A percentile compares a stretch with the other conserved stretches of the same genome.
phyloP scores from a whole-genome alignment of 2,113 vertebrate genomes.

The Xenopus laevis region DNA sequence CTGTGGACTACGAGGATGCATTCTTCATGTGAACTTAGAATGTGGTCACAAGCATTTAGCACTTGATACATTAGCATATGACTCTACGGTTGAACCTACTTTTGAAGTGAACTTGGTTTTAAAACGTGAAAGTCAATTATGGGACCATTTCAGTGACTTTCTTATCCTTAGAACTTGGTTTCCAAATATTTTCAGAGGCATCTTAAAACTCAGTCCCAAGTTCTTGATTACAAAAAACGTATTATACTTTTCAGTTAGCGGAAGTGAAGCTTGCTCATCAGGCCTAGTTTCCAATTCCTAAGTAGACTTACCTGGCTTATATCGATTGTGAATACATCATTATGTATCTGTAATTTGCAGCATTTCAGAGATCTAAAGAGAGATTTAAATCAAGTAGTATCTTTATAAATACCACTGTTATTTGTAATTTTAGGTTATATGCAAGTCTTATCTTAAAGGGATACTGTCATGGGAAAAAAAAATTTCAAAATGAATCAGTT shows the following conservation, averaged over 20 bases:
- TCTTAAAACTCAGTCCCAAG: constrained; percentile 76
- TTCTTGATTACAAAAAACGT: constrained; percentile 82
- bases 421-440: too few species aligned
- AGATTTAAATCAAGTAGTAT: too few species aligned
- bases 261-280: constrained; percentile 72
- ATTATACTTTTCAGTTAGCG: constrained; percentile 74
- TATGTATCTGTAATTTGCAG: too few species aligned
- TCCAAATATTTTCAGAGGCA: constrained; percentile 61
- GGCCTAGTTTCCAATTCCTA: not conserved
- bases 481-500: too few species aligned
- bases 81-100: constrained; percentile 75
- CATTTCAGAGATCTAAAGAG: too few species aligned
- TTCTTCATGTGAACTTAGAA: constrained; percentile 74
- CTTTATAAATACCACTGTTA: too few species aligned
- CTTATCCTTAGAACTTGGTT: constrained; percentile 74
- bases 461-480: too few species aligned
- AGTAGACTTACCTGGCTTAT: too few species aligned
- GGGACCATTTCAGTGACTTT: constrained; percentile 76
- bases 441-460: too few species aligned
- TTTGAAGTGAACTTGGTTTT: constrained; percentile 84
- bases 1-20: constrained; percentile 77
- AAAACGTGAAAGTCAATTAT: constrained; percentile 75
- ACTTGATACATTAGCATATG: constrained; percentile 74
- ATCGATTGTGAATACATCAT: too few species aligned
- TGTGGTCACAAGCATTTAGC: constrained; percentile 68